phyloP scores from a whole-genome alignment of 2,888 invertebrate species.

The Aleiodes alternator region DNA sequence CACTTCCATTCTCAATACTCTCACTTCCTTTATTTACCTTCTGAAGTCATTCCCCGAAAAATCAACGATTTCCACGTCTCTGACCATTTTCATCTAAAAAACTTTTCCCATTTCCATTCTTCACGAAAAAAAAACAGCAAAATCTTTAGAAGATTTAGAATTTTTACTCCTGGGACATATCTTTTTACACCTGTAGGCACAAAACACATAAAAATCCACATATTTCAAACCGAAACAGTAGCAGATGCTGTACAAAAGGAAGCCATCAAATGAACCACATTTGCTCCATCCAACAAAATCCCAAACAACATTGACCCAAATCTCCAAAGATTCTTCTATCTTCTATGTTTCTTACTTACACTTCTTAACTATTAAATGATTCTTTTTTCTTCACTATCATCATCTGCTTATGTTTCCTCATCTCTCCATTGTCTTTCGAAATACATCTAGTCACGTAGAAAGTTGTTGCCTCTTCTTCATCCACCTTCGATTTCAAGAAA shows the following conservation, averaged over 20 bases:
- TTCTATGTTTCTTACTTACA: slow-evolving; percentile 35
- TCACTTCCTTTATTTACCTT: background rate
- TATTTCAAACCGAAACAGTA: slow-evolving; percentile 5
- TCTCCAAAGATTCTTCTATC: slow-evolving; percentile 46
- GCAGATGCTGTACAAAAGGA: background rate
- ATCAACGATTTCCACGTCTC: slow-evolving; percentile 8
- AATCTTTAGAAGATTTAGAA: background rate
- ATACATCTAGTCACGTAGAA: too few species aligned
- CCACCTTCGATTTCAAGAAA: too few species aligned
- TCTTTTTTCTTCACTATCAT: too few species aligned
- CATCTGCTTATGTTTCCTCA: too few species aligned
- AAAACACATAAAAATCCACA: slow-evolving; percentile 36
- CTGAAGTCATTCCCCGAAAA: background rate
- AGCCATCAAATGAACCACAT: slow-evolving; percentile 10
- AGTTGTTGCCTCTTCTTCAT: too few species aligned
- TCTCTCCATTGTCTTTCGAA: too few species aligned
- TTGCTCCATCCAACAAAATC: background rate
- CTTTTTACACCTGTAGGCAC: slow-evolving; percentile 38
- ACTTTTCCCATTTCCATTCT: slow-evolving; percentile 13
- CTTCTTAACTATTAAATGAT: too few species aligned
- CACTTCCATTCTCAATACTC: background rate
- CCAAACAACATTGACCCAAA: slow-evolving; percentile 21
- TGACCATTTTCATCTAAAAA: background rate
- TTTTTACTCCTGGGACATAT: slow-evolving; percentile 10
- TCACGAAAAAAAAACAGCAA: background rate